Percentiles rank a stretch among this genome's conserved stretches.
phyloP scores from a whole-genome alignment of 2,888 invertebrate species.

The Hypomecis atomaria region DNA sequence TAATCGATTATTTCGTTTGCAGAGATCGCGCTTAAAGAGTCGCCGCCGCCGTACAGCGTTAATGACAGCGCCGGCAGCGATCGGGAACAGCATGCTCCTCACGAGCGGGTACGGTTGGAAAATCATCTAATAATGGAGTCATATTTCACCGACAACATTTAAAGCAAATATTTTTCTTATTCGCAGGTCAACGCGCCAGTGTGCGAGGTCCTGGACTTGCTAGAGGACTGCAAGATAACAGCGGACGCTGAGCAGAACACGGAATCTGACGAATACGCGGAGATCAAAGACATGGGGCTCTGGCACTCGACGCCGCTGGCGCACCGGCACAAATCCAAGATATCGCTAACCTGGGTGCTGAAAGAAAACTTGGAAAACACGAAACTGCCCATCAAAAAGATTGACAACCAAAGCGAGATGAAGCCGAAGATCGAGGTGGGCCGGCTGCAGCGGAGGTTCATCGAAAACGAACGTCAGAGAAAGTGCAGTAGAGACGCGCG shows the following conservation, averaged over 20 bases:
- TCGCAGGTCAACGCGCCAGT: slow-evolving; percentile 60
- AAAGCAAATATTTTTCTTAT: slow-evolving; percentile 26
- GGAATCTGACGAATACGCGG: slow-evolving; percentile 70
- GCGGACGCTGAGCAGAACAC: slow-evolving; percentile 51
- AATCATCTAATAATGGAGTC: slow-evolving; percentile 27
- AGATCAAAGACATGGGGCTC: slow-evolving; percentile 78
- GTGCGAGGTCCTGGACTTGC: slow-evolving; percentile 72
- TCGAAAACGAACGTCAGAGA: slow-evolving; percentile 61
- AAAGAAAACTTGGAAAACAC: slow-evolving; percentile 85
- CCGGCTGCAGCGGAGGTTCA: slow-evolving; percentile 46
- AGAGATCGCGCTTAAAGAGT: slow-evolving; percentile 73
- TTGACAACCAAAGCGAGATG: slow-evolving; percentile 57
- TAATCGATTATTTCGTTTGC: slow-evolving; percentile 59
- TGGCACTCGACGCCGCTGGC: slow-evolving; percentile 80
- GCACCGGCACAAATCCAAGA: slow-evolving; percentile 84
- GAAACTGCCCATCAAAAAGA: slow-evolving; percentile 49
- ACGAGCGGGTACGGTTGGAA: slow-evolving; percentile 54
- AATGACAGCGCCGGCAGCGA: slow-evolving; percentile 57
- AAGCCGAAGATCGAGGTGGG: slow-evolving; percentile 50
- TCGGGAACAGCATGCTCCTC: slow-evolving; percentile 47
- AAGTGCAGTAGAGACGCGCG: slow-evolving; percentile 60
- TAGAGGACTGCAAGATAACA: slow-evolving; percentile 71
- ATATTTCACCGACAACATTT: slow-evolving; percentile 8
- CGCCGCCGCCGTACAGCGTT: slow-evolving; percentile 75
- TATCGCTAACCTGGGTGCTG: slow-evolving; percentile 90